These are phyloP conservation scores for Pseudochromis fuscus DNA, from an alignment of 2,797 vertebrate species.

Conservation along the genomic window DNA sequence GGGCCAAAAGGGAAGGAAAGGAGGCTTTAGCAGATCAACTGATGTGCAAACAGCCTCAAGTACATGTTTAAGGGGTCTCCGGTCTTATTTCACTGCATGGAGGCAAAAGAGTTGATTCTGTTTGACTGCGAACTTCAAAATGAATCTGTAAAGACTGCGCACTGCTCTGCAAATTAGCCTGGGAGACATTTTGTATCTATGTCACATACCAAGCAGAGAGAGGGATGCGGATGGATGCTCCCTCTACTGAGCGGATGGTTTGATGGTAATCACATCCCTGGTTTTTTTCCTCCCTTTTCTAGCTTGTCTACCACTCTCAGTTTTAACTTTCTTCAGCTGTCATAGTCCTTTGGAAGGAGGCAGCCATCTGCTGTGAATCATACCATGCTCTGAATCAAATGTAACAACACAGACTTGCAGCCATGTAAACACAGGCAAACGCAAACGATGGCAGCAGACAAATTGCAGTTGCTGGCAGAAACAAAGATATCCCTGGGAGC, in stretches of 20 bases:
- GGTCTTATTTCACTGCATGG: conserved; percentile 47
- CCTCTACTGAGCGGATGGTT: conserved; percentile 62
- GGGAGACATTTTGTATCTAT: conserved; percentile 75
- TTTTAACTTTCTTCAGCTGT: conserved; percentile 73
- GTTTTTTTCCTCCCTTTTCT: conserved; percentile 47
- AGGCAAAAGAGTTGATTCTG: conserved; percentile 67
- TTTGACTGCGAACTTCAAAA: conserved; percentile 78
- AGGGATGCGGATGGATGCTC: conserved; percentile 69
- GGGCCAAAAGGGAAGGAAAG: conserved; percentile 41
- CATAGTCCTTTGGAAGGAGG: conserved; percentile 59
- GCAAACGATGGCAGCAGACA: conserved; percentile 59
- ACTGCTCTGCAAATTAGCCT: conserved; percentile 68
- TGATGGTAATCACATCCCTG: conserved; percentile 71
- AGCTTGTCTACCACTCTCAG: conserved; percentile 65
- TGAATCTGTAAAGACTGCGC: conserved; percentile 63
- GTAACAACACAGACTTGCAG: conserved; percentile 61
- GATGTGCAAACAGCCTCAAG: conserved; percentile 66
- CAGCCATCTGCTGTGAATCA: conserved; percentile 79
- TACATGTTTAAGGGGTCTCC: conserved; percentile 56
- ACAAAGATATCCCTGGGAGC: conserved; percentile 54
- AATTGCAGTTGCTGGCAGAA: conserved; percentile 57
- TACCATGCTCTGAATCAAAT: conserved; percentile 64
- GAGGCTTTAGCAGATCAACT: conserved; percentile 55
- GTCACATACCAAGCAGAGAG: conserved; percentile 66
- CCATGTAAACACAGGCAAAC: conserved; percentile 67